A percentile compares a stretch with the other conserved stretches of the same genome.
Evolutionary conservation across 2,888 invertebrate genomes (phyloP).

Genomic region (Apamea epomidion): DNA sequence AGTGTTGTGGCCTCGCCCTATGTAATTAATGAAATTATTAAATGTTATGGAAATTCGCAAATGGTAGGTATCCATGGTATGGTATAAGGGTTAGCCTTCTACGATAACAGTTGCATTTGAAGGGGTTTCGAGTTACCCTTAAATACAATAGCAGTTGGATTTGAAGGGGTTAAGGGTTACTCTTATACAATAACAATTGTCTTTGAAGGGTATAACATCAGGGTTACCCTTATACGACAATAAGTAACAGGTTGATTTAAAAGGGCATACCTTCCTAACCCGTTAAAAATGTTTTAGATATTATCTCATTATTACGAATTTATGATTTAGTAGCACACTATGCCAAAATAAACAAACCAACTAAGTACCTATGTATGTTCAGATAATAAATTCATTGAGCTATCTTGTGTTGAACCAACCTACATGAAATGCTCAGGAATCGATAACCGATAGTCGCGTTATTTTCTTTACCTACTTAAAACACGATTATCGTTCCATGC

Average conservation of each 20-base stretch:
- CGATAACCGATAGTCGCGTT: slow-evolving; percentile 16
- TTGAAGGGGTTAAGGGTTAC: not conserved
- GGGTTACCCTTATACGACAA: not conserved
- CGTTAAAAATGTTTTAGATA: not conserved
- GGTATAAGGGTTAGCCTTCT: not conserved
- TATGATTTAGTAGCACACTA: not conserved
- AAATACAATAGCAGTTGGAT: not conserved
- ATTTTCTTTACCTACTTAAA: slow-evolving; percentile 36
- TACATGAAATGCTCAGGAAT: slow-evolving; percentile 26
- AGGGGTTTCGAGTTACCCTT: not conserved
- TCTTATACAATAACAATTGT: not conserved
- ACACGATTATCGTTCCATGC: slow-evolving; percentile 39
- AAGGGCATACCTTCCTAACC: not conserved
- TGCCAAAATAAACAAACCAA: slow-evolving; percentile 16
- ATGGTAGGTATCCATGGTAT: not conserved
- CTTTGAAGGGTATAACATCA: not conserved
- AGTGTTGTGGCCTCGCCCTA: too few species aligned
- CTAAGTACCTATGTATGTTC: not conserved
- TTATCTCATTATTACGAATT: not conserved
- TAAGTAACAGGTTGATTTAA: not conserved
- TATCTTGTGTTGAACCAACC: slow-evolving; percentile 33
- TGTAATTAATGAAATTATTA: not conserved
- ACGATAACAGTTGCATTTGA: not conserved
- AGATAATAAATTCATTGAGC: not conserved
- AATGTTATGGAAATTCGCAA: not conserved